These are phyloP conservation scores for Idaea dimidiata DNA, from an alignment of 2,888 invertebrate species.

Conservation along the genomic window DNA sequence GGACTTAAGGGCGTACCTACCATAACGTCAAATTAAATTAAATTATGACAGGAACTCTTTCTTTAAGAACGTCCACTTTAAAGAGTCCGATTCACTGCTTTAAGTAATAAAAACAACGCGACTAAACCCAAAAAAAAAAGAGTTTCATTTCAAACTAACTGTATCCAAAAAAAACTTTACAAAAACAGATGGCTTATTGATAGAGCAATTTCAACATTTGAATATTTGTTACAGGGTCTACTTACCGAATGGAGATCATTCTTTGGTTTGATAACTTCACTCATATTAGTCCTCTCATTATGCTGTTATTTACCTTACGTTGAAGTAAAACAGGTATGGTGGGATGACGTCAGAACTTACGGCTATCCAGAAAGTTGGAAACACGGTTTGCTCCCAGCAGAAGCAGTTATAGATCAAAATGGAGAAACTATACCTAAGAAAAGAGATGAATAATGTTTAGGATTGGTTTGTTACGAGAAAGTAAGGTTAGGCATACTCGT, in stretches of 20 bases:
- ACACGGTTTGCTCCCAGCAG: constrained; percentile 54
- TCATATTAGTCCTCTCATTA: neutral
- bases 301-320: constrained; percentile 82
- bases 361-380: constrained; percentile 67
- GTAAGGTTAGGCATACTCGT: too few relatives aligned
- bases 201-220: too few relatives aligned
- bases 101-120: too few relatives aligned
- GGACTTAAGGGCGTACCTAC: too few relatives aligned
- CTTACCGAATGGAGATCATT: neutral
- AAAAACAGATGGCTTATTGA: neutral
- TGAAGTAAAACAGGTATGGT: constrained; percentile 86
- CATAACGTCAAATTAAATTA: too few relatives aligned
- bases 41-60: too few relatives aligned
- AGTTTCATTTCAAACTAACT: too few relatives aligned
- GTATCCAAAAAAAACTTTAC: too few relatives aligned
- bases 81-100: too few relatives aligned
- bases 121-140: too few relatives aligned
- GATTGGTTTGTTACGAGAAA: neutral
- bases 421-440: constrained; percentile 11
- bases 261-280: neutral
- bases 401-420: constrained; percentile 19
- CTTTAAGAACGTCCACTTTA: too few relatives aligned
- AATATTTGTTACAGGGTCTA: neutral
- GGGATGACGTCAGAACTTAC: constrained; percentile 83
- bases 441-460: neutral